Conservation (phyloP, 2,888 invertebrate genomes). For the Trypoxylon attenuatum region DNA sequence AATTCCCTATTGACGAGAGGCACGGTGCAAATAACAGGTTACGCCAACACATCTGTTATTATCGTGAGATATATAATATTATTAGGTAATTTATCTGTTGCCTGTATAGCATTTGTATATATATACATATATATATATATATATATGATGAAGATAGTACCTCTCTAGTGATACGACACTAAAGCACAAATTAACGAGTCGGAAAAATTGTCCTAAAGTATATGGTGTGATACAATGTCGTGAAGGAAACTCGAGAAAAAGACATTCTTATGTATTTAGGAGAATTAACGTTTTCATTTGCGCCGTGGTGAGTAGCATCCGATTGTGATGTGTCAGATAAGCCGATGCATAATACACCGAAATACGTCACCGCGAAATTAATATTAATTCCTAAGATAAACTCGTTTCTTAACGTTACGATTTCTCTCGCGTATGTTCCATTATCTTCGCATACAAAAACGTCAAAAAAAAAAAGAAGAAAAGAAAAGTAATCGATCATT, state of each 20-base stretch:
- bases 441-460: conserved; percentile 11
- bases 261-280: conserved; percentile 21
- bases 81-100: conserved; percentile 50
- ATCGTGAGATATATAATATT: conserved; percentile 32
- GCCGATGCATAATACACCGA: background rate
- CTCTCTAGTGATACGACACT: conserved; percentile 46
- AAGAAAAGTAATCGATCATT: conserved; percentile 10
- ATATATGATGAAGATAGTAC: conserved; percentile 32
- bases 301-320: background rate
- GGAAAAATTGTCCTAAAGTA: conserved; percentile 3
- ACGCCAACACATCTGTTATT: conserved; percentile 29
- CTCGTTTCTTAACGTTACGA: background rate
- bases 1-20: conserved; percentile 50
- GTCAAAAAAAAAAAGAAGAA: background rate
- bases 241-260: conserved; percentile 28
- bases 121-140: too few relatives aligned
- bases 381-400: background rate
- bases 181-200: conserved; percentile 44
- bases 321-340: background rate
- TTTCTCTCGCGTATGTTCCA: too few relatives aligned
- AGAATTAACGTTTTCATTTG: conserved; percentile 23
- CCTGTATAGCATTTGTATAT: conserved; percentile 50
- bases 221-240: conserved; percentile 39
- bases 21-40: conserved; percentile 38
- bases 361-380: background rate